Base-by-base conservation (phyloP, 2,888 invertebrate genomes). In the Norana najaformis region DNA sequence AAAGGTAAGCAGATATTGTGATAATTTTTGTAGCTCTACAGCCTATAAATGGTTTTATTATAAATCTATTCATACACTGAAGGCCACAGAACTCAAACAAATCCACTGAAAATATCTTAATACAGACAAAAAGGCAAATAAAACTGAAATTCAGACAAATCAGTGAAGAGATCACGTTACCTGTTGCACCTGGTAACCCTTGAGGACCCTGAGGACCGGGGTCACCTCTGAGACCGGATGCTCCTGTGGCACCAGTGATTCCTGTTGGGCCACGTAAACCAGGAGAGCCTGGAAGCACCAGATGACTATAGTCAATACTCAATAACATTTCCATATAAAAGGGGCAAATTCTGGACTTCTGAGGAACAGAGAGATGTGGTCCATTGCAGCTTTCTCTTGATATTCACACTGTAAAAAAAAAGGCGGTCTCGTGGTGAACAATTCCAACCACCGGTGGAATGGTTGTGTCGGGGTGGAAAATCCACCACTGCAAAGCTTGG, bases 241-340 rank as follows among this genome's bases (percentile, higher is more conserved):
- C 34, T 85, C 85, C 85, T 23, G 85, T 85, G 13, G 85, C 85
- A 85, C 85, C 85, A 85, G 85, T 85, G 36, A 85, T 16, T 35
- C 85, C 85, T 6, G 85, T 85, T 85, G 36, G 85, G 6, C 85
- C 85, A 85, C 85, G 85, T 36, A n/a, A 5, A 36, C 85, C 85
- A 36, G 36, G 6, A 36, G 13, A 1, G 37, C 85, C 85, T 85
- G 85, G 85, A 85, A 83, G 23, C 85, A 85, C 3, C 85, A 69
- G 69, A 69, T n/a, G 69, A 69, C 69, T 69, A n/a, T 2, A 69
- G 69, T 69, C 6, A 69, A 69, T 69, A 69, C 69, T n/a, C 23
- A 53, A 53, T 30, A 53, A 5, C 30, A 53, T 8, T n/a, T 69
- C n/a, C n/a, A 69, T 47, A 47, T 69, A 69, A 1, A 69, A 69